These are phyloP conservation scores for Hippocampus abdominalis DNA, from an alignment of 2,113 vertebrate genomes.

Conservation along the genomic window DNA sequence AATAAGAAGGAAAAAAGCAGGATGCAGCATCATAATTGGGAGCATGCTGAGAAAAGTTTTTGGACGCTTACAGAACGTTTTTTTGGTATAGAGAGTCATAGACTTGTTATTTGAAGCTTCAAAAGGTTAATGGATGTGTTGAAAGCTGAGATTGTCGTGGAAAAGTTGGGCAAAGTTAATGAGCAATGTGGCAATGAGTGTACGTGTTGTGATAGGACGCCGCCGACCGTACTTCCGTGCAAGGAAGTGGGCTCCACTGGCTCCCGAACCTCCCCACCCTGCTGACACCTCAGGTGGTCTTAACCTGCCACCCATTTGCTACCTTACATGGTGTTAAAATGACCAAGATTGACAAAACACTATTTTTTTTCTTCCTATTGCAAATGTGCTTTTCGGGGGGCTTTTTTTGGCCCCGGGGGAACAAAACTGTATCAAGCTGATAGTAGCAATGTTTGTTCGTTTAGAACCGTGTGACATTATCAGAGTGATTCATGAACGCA, in stretches of 20 bases:
- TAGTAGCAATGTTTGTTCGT: background rate
- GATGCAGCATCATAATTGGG: background rate
- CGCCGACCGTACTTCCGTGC: background rate
- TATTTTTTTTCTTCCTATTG: background rate
- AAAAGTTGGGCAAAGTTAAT: conserved; percentile 43
- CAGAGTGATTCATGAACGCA: no score
- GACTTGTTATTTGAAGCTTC: conserved; percentile 49
- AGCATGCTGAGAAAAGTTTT: conserved; percentile 34
- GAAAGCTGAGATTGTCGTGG: conserved; percentile 38
- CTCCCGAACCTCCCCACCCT: no score
- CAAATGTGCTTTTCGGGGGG: background rate
- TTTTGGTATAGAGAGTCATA: conserved; percentile 47
- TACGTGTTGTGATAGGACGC: background rate
- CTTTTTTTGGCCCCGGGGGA: background rate
- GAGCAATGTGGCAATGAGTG: background rate
- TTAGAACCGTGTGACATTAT: no score
- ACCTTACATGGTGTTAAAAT: background rate
- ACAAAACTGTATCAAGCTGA: no score
- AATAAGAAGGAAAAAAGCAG: no score
- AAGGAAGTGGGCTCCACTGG: background rate
- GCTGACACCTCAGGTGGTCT: background rate
- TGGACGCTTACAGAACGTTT: background rate
- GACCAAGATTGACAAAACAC: background rate
- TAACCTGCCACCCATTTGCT: background rate
- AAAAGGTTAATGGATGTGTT: background rate